Evolutionary conservation across 2,113 vertebrate genomes (phyloP).

Genomic region (Clupea harengus): DNA sequence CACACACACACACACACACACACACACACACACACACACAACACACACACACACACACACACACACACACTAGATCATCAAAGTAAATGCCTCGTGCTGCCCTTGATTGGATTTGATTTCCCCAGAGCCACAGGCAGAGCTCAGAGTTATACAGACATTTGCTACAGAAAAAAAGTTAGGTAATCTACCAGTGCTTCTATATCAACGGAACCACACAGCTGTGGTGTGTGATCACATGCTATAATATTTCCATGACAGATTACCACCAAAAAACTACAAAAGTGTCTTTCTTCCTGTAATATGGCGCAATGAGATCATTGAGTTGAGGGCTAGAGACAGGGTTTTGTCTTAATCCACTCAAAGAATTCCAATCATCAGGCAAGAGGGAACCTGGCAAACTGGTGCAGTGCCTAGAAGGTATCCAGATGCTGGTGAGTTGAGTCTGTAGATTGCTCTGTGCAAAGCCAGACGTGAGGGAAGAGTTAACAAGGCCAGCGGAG

Average conservation of each 20-base stretch:
- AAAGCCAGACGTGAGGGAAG: not conserved
- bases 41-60: not conserved
- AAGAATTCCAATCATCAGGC: constrained; percentile 15
- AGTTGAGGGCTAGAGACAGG: not conserved
- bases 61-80: not conserved
- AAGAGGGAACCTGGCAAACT: not conserved
- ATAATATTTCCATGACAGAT: constrained; percentile 20
- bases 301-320: constrained; percentile 6
- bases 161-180: not conserved
- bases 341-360: constrained; percentile 16
- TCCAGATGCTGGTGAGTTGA: not conserved
- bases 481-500: not conserved
- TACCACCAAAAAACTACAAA: constrained; percentile 16
- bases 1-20: constrained; percentile 7
- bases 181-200: constrained; percentile 8
- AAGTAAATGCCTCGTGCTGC: constrained; percentile 16
- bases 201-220: constrained; percentile 10
- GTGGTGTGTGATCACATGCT: constrained; percentile 11
- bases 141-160: not conserved
- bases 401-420: constrained; percentile 1
- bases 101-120: constrained; percentile 19
- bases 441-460: not conserved
- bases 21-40: not conserved
- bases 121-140: constrained; percentile 15
- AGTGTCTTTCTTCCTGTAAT: constrained; percentile 18